Conservation (phyloP, 2,888 invertebrate species). For the Oegoconia quadripuncta region DNA sequence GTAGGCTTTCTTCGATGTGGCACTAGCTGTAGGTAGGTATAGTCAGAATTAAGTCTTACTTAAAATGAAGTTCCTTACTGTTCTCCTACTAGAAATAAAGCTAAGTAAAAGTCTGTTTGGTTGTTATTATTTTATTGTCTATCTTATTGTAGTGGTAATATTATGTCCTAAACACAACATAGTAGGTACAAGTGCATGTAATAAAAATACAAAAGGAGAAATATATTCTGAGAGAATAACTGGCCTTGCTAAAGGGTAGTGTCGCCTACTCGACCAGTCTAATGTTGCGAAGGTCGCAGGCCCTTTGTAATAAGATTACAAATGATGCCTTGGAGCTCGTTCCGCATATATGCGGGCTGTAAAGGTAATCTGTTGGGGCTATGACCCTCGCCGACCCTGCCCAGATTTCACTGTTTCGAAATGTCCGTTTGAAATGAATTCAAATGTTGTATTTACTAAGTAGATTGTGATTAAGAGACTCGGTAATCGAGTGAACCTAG, state of each 20-base stretch:
- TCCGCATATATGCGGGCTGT: constrained; percentile 11
- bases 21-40: no score
- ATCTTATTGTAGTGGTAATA: no score
- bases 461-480: not conserved
- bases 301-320: constrained; percentile 11
- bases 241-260: not conserved
- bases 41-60: no score
- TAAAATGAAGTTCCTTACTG: no score
- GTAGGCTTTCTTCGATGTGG: no score
- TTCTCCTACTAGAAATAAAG: no score
- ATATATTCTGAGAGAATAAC: not conserved
- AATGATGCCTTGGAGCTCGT: constrained; percentile 4
- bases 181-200: not conserved
- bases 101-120: no score
- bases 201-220: not conserved
- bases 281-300: constrained; percentile 7
- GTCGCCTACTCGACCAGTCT: constrained; percentile 3
- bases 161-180: no score
- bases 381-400: constrained; percentile 1
- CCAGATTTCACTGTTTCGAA: constrained; percentile 7
- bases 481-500: no score
- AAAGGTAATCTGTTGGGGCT: constrained; percentile 11
- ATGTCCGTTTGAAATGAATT: constrained; percentile 6
- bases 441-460: not conserved
- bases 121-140: no score